A percentile compares a stretch with the other conserved stretches of the same genome.
Conservation (phyloP, 2,888 invertebrate genomes). For the Thymelicus sylvestris region DNA sequence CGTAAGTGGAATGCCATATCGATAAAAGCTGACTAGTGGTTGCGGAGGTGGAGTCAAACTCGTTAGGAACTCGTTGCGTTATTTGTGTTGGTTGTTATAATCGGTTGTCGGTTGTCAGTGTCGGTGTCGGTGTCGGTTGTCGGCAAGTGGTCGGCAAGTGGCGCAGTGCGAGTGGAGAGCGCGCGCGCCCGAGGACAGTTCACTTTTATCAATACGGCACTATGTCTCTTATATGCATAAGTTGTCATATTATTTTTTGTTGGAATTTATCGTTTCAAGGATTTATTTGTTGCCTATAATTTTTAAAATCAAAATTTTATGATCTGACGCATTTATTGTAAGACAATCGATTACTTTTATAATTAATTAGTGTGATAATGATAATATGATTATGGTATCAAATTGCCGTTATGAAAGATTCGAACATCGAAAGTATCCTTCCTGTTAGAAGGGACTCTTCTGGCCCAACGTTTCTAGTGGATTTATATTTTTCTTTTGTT, state of each 20-base stretch:
- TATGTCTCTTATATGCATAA: constrained; percentile 78
- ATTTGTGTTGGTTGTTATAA: constrained; percentile 72
- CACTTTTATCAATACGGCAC: constrained; percentile 85
- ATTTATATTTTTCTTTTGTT: constrained; percentile 84
- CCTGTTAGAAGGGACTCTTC: constrained; percentile 84
- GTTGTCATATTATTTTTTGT: constrained; percentile 80
- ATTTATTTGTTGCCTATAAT: constrained; percentile 82
- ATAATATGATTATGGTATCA: constrained; percentile 76
- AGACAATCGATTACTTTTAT: constrained; percentile 84
- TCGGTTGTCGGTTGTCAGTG: constrained; percentile 61
- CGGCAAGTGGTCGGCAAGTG: not conserved
- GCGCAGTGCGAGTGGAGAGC: not conserved
- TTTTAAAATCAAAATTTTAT: constrained; percentile 83
- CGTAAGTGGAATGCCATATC: constrained; percentile 85
- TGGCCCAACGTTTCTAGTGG: constrained; percentile 84
- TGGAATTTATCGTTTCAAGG: constrained; percentile 81
- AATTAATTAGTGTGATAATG: constrained; percentile 85
- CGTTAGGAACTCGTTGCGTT: constrained; percentile 80
- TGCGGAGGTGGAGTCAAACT: constrained; percentile 79
- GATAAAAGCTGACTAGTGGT: constrained; percentile 82
- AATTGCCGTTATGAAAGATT: constrained; percentile 83
- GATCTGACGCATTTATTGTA: constrained; percentile 86
- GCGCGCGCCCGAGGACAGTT: constrained; percentile 59
- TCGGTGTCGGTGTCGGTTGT: constrained; percentile 35
- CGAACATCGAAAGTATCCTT: constrained; percentile 86